phyloP scores from a whole-genome alignment of 2,797 vertebrate species.

The Aplochiton taeniatus region DNA sequence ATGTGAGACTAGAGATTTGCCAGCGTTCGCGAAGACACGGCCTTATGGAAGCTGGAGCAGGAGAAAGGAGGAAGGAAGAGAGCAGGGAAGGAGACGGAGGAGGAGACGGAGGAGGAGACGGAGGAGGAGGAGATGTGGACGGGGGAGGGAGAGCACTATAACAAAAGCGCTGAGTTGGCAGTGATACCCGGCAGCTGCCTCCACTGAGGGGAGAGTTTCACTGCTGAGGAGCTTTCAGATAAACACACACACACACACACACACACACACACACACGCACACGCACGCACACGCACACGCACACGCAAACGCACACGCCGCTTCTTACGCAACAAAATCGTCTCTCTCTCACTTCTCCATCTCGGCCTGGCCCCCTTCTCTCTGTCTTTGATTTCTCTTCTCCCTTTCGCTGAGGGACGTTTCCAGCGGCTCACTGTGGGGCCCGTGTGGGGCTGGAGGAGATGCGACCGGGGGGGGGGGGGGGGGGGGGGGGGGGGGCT shows the following conservation, averaged over 20 bases:
- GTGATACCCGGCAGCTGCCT: not conserved
- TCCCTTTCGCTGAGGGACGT: not conserved
- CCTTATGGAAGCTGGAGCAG: not conserved
- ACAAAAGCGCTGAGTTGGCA: slow-evolving; percentile 18
- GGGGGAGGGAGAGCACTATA: not conserved
- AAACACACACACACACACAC: not conserved
- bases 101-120: slow-evolving; percentile 3
- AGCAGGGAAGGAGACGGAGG: slow-evolving; percentile 17
- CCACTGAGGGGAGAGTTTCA: slow-evolving; percentile 8
- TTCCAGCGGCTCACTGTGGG: too few relatives aligned
- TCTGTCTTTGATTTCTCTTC: slow-evolving; percentile 15
- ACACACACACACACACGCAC: too few relatives aligned
- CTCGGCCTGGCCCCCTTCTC: slow-evolving; percentile 30
- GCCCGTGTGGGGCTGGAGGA: too few relatives aligned
- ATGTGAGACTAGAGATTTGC: too few relatives aligned
- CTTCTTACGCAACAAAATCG: slow-evolving; percentile 15
- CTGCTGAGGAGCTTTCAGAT: not conserved
- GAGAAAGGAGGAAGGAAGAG: slow-evolving; percentile 13
- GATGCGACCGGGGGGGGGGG: too few relatives aligned
- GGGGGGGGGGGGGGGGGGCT: too few relatives aligned
- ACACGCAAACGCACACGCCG: slow-evolving; percentile 3
- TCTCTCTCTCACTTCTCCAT: slow-evolving; percentile 7
- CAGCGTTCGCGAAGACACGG: too few relatives aligned
- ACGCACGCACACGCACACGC: slow-evolving; percentile 5
- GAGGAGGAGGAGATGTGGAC: not conserved